Conservation (phyloP, 2,888 invertebrate species). For the Hybos culiciformis region DNA sequence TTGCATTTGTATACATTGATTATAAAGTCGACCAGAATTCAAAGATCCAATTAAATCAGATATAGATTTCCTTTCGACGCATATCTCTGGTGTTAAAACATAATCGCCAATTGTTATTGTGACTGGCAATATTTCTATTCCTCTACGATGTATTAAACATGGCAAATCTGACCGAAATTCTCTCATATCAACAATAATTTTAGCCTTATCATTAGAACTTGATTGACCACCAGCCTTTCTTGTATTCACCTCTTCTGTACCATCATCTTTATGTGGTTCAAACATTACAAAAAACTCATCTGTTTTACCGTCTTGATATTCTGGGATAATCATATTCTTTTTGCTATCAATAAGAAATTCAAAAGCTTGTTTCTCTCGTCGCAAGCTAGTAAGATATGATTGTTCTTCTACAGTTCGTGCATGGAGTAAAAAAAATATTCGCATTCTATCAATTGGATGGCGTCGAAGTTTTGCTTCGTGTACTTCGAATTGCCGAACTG, state of each 20-base stretch:
- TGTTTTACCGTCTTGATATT: conserved; percentile 75
- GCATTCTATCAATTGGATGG: conserved; percentile 39
- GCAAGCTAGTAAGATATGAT: conserved; percentile 76
- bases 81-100: conserved; percentile 89
- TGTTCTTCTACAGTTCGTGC: conserved; percentile 94
- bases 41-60: conserved; percentile 93
- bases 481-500: conserved; percentile 82
- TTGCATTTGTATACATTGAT: conserved; percentile 90
- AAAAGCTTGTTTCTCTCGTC: conserved; percentile 89
- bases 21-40: conserved; percentile 86
- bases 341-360: conserved; percentile 85
- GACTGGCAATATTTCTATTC: conserved; percentile 80
- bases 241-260: conserved; percentile 38
- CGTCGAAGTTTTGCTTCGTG: conserved; percentile 49
- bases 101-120: conserved; percentile 93
- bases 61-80: conserved; percentile 92
- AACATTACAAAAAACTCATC: conserved; percentile 43
- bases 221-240: conserved; percentile 46
- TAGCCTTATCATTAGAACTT: conserved; percentile 25
- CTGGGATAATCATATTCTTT: conserved; percentile 74
- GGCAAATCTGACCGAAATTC: conserved; percentile 97
- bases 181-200: conserved; percentile 87
- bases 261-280: conserved; percentile 25
- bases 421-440: conserved; percentile 83
- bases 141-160: conserved; percentile 79